A percentile compares a stretch with the other conserved stretches of the same genome.
Conservation (phyloP, 2,888 invertebrate genomes). For the Sinopyrophorus schimmeli region DNA sequence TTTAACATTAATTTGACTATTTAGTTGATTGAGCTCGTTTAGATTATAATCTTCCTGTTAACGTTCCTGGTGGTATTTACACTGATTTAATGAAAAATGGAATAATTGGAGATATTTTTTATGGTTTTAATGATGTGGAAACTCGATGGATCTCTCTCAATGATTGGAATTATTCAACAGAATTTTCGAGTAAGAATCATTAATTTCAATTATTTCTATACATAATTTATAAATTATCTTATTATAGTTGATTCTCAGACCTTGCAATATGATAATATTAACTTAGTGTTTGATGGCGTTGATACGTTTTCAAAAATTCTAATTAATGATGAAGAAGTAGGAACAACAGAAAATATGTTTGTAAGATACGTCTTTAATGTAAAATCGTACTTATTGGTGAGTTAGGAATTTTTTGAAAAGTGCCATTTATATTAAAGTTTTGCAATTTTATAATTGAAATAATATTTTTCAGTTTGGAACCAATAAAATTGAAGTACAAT, state of each 20-base stretch:
- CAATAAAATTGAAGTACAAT: constrained; percentile 49
- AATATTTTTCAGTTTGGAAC: constrained; percentile 42
- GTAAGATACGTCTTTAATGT: constrained; percentile 74
- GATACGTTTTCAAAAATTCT: constrained; percentile 80
- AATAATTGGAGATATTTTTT: constrained; percentile 66
- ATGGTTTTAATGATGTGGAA: constrained; percentile 74
- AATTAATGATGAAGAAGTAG: constrained; percentile 71
- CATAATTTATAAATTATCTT: too few relatives aligned
- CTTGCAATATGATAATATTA: constrained; percentile 50
- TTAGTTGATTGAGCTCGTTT: too few relatives aligned
- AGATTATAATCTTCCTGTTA: constrained; percentile 49
- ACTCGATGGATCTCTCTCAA: constrained; percentile 82
- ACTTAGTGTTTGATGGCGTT: constrained; percentile 79
- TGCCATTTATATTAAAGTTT: too few relatives aligned
- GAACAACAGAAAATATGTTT: constrained; percentile 82
- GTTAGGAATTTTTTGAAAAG: too few relatives aligned
- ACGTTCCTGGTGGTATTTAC: constrained; percentile 82
- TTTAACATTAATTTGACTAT: too few relatives aligned
- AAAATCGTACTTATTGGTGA: constrained; percentile 62
- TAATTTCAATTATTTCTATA: neutral
- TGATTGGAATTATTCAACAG: constrained; percentile 75
- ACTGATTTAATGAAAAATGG: constrained; percentile 67
- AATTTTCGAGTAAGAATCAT: constrained; percentile 64
- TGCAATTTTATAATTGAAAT: too few relatives aligned
- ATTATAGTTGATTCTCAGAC: constrained; percentile 50